These are phyloP conservation scores for Apomyelois bistriatella DNA, from an alignment of 2,888 invertebrate genomes.

Conservation along the genomic window DNA sequence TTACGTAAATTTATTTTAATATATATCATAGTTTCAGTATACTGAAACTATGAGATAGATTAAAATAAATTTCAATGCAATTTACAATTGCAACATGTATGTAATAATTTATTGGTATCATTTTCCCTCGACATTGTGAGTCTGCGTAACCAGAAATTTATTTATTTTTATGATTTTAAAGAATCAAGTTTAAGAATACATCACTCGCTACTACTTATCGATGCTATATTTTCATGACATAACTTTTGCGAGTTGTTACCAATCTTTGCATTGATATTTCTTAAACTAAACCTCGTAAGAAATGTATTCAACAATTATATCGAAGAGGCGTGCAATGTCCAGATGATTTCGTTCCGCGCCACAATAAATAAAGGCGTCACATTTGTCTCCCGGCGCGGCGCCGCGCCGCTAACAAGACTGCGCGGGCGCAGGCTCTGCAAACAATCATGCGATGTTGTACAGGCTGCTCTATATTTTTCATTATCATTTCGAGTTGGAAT, in stretches of 20 bases:
- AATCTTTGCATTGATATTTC: background rate
- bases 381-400: conserved; percentile 52
- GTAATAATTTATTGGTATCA: no score
- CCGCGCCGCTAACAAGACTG: conserved; percentile 41
- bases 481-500: background rate
- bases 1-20: no score
- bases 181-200: no score
- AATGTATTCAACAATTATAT: conserved; percentile 4
- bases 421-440: conserved; percentile 38
- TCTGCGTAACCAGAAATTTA: no score
- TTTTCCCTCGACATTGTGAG: no score
- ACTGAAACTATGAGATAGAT: no score
- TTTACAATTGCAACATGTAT: no score
- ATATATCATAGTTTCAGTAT: no score
- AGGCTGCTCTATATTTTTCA: background rate
- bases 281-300: background rate
- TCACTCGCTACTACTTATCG: no score
- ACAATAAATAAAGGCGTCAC: conserved; percentile 42
- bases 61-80: no score
- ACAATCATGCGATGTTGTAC: conserved; percentile 35
- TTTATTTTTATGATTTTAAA: no score
- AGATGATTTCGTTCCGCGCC: conserved; percentile 10
- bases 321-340: conserved; percentile 6
- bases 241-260: background rate
- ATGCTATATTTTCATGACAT: background rate